Evolutionary conservation across 2,888 invertebrate genomes (phyloP).

Genomic region (Poecilobothrus nobilitatus): DNA sequence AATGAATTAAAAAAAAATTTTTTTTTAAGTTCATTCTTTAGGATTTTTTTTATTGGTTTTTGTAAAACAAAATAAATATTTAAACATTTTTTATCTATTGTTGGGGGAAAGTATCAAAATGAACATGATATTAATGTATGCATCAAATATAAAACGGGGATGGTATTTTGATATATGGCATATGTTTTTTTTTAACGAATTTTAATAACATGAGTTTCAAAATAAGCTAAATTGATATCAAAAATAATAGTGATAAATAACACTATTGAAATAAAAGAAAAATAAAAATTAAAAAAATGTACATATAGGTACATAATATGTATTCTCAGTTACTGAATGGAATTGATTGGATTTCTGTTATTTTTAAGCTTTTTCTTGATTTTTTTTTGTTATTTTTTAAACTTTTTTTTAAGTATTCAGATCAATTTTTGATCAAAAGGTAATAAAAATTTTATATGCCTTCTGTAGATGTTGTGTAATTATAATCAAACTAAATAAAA

Average conservation of each 20-base stretch:
- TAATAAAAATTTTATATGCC: not conserved
- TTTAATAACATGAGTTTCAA: not conserved
- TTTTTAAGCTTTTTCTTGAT: not conserved
- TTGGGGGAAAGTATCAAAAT: not conserved
- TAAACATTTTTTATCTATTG: not conserved
- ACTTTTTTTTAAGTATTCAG: not conserved
- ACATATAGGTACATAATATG: not conserved
- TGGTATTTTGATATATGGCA: too few relatives aligned
- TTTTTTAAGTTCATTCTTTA: not conserved
- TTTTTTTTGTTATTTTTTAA: not conserved
- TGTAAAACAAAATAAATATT: not conserved
- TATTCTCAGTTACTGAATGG: not conserved
- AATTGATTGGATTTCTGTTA: not conserved
- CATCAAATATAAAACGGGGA: too few relatives aligned
- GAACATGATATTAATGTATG: not conserved
- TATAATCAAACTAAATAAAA: not conserved
- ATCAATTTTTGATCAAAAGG: not conserved
- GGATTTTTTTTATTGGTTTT: not conserved
- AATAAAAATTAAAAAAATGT: not conserved
- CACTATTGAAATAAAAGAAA: not conserved
- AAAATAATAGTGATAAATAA: not conserved
- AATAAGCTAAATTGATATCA: conserved; percentile 1
- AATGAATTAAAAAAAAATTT: not conserved
- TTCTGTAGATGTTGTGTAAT: not conserved
- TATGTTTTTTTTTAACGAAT: not conserved